These are phyloP conservation scores for Labroides dimidiatus DNA, from an alignment of 2,797 vertebrate species.

Conservation along the genomic window DNA sequence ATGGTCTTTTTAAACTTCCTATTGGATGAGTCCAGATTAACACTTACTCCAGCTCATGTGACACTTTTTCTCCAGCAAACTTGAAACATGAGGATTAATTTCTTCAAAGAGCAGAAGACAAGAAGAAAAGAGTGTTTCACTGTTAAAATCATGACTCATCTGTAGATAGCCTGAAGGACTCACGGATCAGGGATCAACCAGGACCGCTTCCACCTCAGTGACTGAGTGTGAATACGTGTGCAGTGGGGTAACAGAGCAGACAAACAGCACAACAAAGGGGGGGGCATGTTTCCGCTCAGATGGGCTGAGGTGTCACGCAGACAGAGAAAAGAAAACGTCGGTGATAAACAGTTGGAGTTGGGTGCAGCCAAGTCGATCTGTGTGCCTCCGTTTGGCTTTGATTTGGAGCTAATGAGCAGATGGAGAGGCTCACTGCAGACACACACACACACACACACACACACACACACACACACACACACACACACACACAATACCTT, in stretches of 20 bases:
- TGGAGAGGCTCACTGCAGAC: slow-evolving; percentile 78
- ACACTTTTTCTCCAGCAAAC: no score
- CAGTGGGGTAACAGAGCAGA: not conserved
- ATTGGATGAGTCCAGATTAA: no score
- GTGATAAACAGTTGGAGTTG: slow-evolving; percentile 64
- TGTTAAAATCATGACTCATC: not conserved
- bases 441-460: slow-evolving; percentile 64
- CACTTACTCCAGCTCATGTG: no score
- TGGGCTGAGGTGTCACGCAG: slow-evolving; percentile 16
- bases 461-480: slow-evolving; percentile 47
- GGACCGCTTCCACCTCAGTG: not conserved
- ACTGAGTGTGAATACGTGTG: not conserved
- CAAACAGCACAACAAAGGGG: not conserved
- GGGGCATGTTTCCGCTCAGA: slow-evolving; percentile 10
- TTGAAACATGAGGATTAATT: no score
- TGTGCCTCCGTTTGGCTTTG: slow-evolving; percentile 78
- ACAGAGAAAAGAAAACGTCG: slow-evolving; percentile 50
- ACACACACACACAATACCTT: slow-evolving; percentile 65
- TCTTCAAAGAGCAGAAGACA: no score
- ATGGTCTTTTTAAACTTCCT: no score
- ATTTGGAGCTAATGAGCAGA: slow-evolving; percentile 83
- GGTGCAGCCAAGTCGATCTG: slow-evolving; percentile 77
- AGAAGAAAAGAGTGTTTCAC: no score
- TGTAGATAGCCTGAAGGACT: not conserved
- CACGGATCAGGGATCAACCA: not conserved